Percentiles rank a stretch among this genome's conserved stretches.
Conservation (phyloP, 2,113 vertebrate species). For the Dipodomys merriami region DNA sequence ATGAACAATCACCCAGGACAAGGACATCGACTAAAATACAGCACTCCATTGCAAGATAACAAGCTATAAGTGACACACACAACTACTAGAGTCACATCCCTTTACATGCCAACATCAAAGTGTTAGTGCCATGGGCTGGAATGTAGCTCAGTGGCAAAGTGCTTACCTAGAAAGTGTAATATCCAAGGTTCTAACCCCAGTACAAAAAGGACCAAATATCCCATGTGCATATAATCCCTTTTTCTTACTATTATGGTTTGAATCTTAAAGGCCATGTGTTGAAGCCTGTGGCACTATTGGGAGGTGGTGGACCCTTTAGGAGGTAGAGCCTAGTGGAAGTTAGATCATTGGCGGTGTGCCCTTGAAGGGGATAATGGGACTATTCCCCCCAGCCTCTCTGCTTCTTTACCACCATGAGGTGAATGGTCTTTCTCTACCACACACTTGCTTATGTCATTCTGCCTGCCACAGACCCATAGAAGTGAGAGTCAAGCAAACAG, state of each 20-base stretch:
- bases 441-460: background rate
- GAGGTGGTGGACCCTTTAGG: background rate
- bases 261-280: background rate
- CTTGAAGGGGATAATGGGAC: background rate
- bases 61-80: fast-evolving
- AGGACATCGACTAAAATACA: background rate
- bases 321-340: background rate
- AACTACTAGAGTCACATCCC: too few species aligned
- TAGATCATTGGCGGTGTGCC: background rate
- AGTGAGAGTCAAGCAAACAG: background rate
- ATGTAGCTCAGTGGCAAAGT: too few species aligned
- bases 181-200: too few species aligned
- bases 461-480: background rate
- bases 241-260: background rate
- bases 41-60: background rate
- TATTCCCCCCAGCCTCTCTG: background rate
- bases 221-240: background rate
- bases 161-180: too few species aligned
- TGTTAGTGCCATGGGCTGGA: background rate
- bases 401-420: background rate
- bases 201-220: too few species aligned
- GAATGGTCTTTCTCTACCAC: background rate
- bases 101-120: background rate
- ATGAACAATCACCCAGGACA: too few species aligned
- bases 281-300: background rate